Percentiles rank a stretch among this genome's conserved stretches.
phyloP scores from a whole-genome alignment of 2,113 vertebrate genomes.

The Galemys pyrenaicus region DNA sequence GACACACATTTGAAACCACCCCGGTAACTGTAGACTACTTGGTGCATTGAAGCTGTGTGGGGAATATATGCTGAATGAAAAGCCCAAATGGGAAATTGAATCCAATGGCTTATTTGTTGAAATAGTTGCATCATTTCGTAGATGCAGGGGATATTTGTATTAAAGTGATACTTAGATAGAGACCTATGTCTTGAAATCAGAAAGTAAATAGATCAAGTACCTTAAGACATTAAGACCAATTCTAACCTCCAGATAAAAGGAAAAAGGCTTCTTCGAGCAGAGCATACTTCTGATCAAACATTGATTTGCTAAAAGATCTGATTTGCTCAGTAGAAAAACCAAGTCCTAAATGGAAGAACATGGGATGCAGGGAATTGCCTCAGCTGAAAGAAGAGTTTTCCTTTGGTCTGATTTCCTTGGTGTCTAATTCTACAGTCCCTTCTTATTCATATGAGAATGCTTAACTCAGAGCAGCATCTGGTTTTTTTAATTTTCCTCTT shows the following conservation, averaged over 20 bases:
- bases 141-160: not conserved
- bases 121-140: not conserved
- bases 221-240: not conserved
- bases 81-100: not conserved
- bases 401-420: not conserved
- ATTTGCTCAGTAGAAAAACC: slow-evolving; percentile 14
- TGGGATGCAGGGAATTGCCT: not conserved
- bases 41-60: not conserved
- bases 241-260: not conserved
- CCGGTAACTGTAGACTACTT: not conserved
- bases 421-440: not conserved
- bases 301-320: not conserved
- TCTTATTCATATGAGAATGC: not conserved
- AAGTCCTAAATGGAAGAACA: not conserved
- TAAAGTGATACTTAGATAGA: not conserved
- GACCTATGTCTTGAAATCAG: not conserved
- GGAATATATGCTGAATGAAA: not conserved
- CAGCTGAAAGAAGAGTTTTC: not conserved
- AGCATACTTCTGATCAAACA: slow-evolving; percentile 3
- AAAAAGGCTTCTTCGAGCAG: not conserved
- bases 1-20: not conserved
- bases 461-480: not conserved
- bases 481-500: not conserved
- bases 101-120: slow-evolving; percentile 5
- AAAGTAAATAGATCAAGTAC: not conserved